Percentiles rank a stretch among this genome's conserved stretches.
Evolutionary conservation across 2,113 vertebrate genomes (phyloP).

Genomic region (Brienomyrus brachyistius): DNA sequence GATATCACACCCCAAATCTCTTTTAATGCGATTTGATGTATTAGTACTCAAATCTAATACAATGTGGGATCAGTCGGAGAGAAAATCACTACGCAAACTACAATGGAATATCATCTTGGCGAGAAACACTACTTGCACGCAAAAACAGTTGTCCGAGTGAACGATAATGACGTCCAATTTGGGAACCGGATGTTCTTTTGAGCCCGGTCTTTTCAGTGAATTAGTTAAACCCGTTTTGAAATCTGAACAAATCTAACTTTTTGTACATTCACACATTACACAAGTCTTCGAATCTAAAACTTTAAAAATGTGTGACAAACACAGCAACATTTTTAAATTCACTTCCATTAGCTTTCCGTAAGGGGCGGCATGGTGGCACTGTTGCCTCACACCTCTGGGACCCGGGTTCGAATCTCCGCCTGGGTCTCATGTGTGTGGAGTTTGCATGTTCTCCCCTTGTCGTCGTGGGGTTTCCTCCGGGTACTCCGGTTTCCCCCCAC

Average conservation of each 20-base stretch:
- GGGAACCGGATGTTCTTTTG: background rate
- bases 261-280: background rate
- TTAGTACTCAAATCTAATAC: background rate
- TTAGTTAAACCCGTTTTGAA: background rate
- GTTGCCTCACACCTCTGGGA: too few species aligned
- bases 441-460: too few species aligned
- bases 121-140: background rate
- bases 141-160: background rate
- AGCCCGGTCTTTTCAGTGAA: background rate
- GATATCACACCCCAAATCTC: background rate
- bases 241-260: background rate
- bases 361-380: too few species aligned
- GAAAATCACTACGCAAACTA: background rate
- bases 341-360: background rate
- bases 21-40: background rate
- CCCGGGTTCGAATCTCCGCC: too few species aligned
- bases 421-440: too few species aligned
- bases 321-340: background rate
- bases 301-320: background rate
- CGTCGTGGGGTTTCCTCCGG: too few species aligned
- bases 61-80: background rate
- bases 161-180: background rate
- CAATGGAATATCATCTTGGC: background rate
- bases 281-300: background rate
- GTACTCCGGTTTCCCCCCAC: too few species aligned